phyloP scores from a whole-genome alignment of 2,888 invertebrate genomes.

The Amaurobius ferox region DNA sequence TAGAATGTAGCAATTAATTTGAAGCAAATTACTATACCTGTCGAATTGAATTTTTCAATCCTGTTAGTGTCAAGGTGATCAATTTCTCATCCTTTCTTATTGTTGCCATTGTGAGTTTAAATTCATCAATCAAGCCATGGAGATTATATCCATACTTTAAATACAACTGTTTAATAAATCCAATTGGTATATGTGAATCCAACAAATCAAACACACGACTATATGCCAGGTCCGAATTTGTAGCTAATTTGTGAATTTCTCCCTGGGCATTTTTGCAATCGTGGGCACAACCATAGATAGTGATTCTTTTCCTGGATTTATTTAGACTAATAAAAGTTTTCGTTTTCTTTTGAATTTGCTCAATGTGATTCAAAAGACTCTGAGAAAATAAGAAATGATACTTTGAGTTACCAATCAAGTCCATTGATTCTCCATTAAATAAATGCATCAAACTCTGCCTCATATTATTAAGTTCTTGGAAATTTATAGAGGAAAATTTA shows the following conservation, averaged over 20 bases:
- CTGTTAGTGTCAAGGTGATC: not conserved
- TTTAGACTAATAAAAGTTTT: slow-evolving; percentile 31
- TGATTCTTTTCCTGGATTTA: slow-evolving; percentile 20
- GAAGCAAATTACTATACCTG: too few relatives aligned
- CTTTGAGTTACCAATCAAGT: slow-evolving; percentile 26
- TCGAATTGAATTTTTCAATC: not conserved
- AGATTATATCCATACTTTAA: slow-evolving; percentile 41
- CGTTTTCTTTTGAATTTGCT: slow-evolving; percentile 16
- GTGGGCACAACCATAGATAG: slow-evolving; percentile 32
- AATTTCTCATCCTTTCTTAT: not conserved
- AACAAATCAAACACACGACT: slow-evolving; percentile 30
- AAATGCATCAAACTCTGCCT: slow-evolving; percentile 12
- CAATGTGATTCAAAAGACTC: not conserved
- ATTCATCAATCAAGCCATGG: slow-evolving; percentile 31
- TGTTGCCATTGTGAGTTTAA: slow-evolving; percentile 28
- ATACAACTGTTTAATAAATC: slow-evolving; percentile 53
- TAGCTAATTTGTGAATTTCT: slow-evolving; percentile 3
- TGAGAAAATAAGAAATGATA: slow-evolving; percentile 26
- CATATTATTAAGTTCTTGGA: slow-evolving; percentile 15
- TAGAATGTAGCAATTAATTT: too few relatives aligned
- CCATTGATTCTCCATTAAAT: slow-evolving; percentile 13
- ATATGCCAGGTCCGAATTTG: not conserved
- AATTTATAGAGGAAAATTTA: slow-evolving; percentile 11
- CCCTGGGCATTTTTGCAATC: slow-evolving; percentile 24
- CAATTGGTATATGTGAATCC: slow-evolving; percentile 29